Conservation (phyloP, 64 coral and sea anemone species). For the Trachythela sp. region DNA sequence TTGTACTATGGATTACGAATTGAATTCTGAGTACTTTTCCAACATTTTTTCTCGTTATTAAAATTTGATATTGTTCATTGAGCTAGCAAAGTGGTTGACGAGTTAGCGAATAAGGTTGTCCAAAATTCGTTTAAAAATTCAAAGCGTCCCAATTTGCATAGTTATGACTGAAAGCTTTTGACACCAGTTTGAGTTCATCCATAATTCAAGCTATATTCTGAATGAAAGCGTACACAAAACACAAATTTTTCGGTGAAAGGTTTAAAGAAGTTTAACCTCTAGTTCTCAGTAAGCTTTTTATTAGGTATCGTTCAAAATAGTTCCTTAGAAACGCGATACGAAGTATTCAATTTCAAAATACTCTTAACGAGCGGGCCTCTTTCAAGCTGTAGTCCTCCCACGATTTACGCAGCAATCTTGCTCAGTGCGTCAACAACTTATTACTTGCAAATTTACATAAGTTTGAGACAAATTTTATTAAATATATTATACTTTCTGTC, state of each 20-base stretch:
- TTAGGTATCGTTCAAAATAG: background rate
- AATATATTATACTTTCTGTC: background rate
- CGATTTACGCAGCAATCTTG: background rate
- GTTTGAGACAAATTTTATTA: background rate
- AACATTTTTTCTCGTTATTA: background rate
- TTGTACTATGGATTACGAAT: background rate
- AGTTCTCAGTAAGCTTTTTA: background rate
- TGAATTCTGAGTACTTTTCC: background rate
- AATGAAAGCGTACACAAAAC: background rate
- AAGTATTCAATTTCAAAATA: background rate
- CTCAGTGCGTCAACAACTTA: background rate
- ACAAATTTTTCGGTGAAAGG: background rate
- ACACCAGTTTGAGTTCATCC: background rate
- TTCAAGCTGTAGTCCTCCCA: background rate
- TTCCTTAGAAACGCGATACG: background rate
- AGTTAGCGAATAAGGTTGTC: background rate
- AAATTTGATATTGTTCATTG: background rate
- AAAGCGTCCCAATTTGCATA: background rate
- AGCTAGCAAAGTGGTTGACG: background rate
- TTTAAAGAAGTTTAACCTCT: background rate
- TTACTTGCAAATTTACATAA: background rate
- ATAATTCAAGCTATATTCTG: background rate
- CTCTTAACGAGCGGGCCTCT: background rate
- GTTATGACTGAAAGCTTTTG: background rate
- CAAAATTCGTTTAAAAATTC: background rate